These are phyloP conservation scores for Scolopax rusticola DNA, from an alignment of 2,797 vertebrate genomes.

Conservation along the genomic window DNA sequence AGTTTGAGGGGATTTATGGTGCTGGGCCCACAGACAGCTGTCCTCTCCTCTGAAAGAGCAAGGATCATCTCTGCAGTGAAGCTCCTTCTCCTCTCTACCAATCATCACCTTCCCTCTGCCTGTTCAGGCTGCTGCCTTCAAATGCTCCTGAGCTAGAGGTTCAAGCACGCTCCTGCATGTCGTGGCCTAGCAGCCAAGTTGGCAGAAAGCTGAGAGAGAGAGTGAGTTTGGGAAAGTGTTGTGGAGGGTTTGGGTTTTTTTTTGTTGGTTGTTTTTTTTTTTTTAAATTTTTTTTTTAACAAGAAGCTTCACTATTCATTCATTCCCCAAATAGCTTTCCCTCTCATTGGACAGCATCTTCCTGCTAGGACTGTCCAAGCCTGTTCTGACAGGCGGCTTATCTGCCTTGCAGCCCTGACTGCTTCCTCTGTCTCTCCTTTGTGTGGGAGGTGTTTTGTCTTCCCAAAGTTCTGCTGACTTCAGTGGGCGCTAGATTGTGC, in stretches of 20 bases:
- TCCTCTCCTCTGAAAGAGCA: background rate
- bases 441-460: conserved; percentile 77
- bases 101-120: background rate
- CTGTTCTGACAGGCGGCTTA: conserved; percentile 70
- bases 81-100: background rate
- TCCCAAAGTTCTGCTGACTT: conserved; percentile 74
- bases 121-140: background rate
- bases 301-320: conserved; percentile 48
- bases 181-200: background rate
- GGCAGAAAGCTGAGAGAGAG: conserved; percentile 19
- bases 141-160: background rate
- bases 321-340: conserved; percentile 57
- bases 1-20: background rate
- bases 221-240: conserved; percentile 15
- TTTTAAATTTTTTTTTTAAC: background rate
- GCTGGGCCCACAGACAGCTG: background rate
- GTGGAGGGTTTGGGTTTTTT: rapidly evolving
- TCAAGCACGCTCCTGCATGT: conserved; percentile 39
- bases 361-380: conserved; percentile 58
- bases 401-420: conserved; percentile 61
- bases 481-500: conserved; percentile 58
- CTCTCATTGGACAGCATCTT: conserved; percentile 48
- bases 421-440: conserved; percentile 70
- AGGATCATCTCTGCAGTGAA: background rate
- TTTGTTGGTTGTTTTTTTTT: background rate